Conservation (phyloP, 2,888 invertebrate species). For the Eucera pruinosa region DNA sequence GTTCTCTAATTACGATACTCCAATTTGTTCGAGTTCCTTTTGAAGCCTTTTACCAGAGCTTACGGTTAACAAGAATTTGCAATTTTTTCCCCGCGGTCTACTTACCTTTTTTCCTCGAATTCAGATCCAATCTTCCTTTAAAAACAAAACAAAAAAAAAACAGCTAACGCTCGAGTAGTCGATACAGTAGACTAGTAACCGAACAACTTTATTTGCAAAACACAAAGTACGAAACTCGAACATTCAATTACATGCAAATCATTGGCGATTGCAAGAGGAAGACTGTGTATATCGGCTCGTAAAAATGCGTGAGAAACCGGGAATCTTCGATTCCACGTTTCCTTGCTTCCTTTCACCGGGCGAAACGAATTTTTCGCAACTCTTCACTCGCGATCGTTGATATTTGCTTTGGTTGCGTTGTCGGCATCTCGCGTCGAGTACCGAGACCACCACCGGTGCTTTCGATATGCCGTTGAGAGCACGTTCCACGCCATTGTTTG, state of each 20-base stretch:
- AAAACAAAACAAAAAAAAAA: no score
- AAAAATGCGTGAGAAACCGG: background rate
- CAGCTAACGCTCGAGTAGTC: no score
- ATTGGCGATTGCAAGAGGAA: background rate
- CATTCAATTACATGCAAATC: background rate
- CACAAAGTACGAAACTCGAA: no score
- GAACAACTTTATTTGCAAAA: no score
- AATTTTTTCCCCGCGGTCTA: no score
- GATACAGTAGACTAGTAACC: no score
- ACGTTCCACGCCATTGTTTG: constrained; percentile 68
- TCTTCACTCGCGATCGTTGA: constrained; percentile 21
- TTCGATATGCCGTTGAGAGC: constrained; percentile 59
- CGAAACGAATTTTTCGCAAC: constrained; percentile 41
- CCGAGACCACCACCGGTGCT: constrained; percentile 46
- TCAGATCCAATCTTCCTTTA: no score
- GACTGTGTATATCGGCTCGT: background rate
- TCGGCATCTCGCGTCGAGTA: constrained; percentile 23
- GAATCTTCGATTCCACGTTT: constrained; percentile 29
- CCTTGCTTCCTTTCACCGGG: constrained; percentile 30
- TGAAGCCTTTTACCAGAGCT: background rate
- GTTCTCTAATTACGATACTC: constrained; percentile 21
- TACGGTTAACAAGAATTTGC: background rate
- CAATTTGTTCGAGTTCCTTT: constrained; percentile 7
- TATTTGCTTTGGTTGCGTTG: constrained; percentile 39
- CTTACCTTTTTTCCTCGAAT: no score